A percentile compares a stretch with the other conserved stretches of the same genome.
These are phyloP conservation scores for Parotocinclus haroldoi DNA, from an alignment of 2,797 vertebrate genomes.

Conservation along the genomic window DNA sequence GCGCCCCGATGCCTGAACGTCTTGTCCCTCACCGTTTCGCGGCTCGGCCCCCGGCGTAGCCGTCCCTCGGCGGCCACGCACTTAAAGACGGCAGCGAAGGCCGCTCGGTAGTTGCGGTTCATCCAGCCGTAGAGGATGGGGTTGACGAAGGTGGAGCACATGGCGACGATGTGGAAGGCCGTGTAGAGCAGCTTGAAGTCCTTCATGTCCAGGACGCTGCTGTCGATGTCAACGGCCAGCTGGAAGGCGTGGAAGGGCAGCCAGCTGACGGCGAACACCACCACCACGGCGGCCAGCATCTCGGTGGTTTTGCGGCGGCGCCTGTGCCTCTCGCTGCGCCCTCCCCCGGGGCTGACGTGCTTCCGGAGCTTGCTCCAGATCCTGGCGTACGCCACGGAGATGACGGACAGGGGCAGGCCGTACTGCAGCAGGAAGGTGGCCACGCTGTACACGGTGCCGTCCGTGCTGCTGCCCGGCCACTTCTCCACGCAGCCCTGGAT, in stretches of 20 bases:
- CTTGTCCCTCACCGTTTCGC: conserved; percentile 42
- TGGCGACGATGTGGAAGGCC: conserved; percentile 86
- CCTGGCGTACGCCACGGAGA: conserved; percentile 81
- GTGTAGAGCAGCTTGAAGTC: conserved; percentile 94
- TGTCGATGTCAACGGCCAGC: conserved; percentile 88
- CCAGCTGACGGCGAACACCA: conserved; percentile 92
- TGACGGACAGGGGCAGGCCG: conserved; percentile 82
- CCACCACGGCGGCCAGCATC: conserved; percentile 90
- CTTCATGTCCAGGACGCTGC: conserved; percentile 77
- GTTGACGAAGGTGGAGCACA: conserved; percentile 93
- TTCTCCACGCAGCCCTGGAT: conserved; percentile 87
- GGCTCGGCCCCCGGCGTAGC: conserved; percentile 27
- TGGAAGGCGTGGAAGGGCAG: conserved; percentile 92
- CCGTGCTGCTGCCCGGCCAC: conserved; percentile 81
- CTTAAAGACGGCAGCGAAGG: conserved; percentile 83
- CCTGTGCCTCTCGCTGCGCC: conserved; percentile 68
- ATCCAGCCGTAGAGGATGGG: conserved; percentile 96
- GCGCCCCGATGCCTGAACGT: conserved; percentile 23
- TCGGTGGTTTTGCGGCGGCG: conserved; percentile 87
- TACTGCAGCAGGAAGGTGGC: conserved; percentile 86
- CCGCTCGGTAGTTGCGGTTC: conserved; percentile 90
- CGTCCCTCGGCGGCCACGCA: conserved; percentile 62
- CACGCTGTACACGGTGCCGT: conserved; percentile 85
- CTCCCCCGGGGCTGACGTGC: conserved; percentile 67
- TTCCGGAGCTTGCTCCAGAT: conserved; percentile 90